Conservation (phyloP, 1,140 invertebrate genomes). For the Leptinotarsa texana region DNA sequence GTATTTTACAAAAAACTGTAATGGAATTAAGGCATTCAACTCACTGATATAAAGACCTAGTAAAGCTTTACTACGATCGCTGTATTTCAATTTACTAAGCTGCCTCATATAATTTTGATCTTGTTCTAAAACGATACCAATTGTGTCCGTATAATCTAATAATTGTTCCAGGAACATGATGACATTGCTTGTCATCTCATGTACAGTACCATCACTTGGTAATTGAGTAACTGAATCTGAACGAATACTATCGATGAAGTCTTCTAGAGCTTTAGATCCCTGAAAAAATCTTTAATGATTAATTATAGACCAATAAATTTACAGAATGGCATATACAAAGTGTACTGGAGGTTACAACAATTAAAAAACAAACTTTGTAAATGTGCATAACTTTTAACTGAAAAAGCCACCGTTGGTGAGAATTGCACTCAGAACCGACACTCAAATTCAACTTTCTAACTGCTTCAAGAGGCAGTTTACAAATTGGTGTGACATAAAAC, state of each 20-base stretch:
- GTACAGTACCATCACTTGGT: conserved; percentile 94
- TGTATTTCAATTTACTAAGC: conserved; percentile 56
- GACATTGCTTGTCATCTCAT: conserved; percentile 92
- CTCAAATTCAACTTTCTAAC: no score
- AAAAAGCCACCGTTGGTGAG: no score
- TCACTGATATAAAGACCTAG: conserved; percentile 79
- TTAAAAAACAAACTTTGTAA: no score
- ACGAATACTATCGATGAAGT: conserved; percentile 89
- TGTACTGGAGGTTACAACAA: no score
- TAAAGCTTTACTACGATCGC: conserved; percentile 64
- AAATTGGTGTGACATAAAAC: no score
- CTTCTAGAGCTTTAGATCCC: conserved; percentile 88
- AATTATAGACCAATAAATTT: no score
- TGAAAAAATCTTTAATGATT: conserved; percentile 50
- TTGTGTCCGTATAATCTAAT: conserved; percentile 76
- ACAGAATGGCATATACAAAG: no score
- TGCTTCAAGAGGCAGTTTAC: no score
- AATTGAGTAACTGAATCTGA: conserved; percentile 80
- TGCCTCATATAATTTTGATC: conserved; percentile 64
- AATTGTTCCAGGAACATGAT: conserved; percentile 86
- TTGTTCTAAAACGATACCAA: conserved; percentile 66
- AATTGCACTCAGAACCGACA: no score
- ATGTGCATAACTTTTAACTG: no score
- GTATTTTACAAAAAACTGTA: not conserved
- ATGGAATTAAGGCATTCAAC: conserved; percentile 32